Percentiles rank a stretch among this genome's conserved stretches.
phyloP scores from a whole-genome alignment of 92 coral and sea anemone species.

The Palythoa heliodiscus region DNA sequence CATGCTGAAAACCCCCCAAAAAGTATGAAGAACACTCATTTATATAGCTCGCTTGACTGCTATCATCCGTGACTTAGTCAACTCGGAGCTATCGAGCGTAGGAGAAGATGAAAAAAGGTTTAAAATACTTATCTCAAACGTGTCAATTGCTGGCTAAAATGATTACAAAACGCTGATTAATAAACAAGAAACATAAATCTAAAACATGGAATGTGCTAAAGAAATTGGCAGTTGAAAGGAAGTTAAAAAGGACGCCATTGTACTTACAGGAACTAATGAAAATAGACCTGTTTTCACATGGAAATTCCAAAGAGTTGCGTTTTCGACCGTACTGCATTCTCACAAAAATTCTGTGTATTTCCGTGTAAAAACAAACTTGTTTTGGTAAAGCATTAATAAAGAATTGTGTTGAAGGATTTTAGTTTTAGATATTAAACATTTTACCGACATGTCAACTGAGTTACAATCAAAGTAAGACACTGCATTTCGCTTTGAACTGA shows the following conservation, averaged over 20 bases:
- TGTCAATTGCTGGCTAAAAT: not conserved
- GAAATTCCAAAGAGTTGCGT: conserved; percentile 34
- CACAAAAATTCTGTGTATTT: conserved; percentile 25
- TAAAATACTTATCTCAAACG: not conserved
- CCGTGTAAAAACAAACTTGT: conserved; percentile 13
- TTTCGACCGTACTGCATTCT: not conserved
- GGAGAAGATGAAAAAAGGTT: not conserved
- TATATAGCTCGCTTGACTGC: not conserved
- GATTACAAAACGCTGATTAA: not conserved
- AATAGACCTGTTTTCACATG: conserved; percentile 28
- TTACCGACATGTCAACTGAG: not conserved
- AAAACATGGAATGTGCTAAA: not conserved
- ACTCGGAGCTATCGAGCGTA: not conserved
- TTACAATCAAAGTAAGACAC: not conserved
- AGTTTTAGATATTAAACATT: not conserved
- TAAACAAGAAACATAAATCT: not conserved
- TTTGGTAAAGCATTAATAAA: conserved; percentile 3
- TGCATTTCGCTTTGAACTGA: not conserved
- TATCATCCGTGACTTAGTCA: not conserved
- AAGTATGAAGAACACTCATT: not conserved
- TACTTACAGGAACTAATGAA: conserved; percentile 18
- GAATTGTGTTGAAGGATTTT: conserved; percentile 9
- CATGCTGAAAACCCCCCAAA: not conserved
- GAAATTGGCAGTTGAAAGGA: not conserved
- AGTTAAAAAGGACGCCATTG: conserved; percentile 6